Evolutionary conservation across 2,888 invertebrate species (phyloP).

Genomic region (Kryphioiulus occultus): DNA sequence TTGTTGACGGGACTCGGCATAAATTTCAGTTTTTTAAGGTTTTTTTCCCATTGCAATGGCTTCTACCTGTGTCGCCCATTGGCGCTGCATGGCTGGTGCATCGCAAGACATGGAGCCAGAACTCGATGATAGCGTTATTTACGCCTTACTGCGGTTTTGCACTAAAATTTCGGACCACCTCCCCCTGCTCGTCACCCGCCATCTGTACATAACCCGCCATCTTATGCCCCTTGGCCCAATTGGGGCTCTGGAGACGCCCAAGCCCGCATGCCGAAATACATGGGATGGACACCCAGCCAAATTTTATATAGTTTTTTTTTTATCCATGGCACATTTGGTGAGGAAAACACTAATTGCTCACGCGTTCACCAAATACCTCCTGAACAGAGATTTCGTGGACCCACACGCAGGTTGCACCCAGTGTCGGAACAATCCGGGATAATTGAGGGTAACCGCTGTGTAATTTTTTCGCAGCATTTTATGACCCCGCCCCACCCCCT

Average conservation of each 20-base stretch:
- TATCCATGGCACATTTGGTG: not conserved
- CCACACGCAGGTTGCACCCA: not conserved
- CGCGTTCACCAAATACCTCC: not conserved
- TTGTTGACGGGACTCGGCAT: not conserved
- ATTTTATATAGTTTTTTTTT: not conserved
- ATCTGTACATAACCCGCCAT: not conserved
- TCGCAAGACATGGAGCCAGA: not conserved
- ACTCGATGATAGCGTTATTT: not conserved
- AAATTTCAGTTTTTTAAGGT: not conserved
- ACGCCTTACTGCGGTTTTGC: not conserved
- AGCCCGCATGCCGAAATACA: not conserved
- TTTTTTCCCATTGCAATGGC: too few relatives aligned
- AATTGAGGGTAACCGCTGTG: not conserved
- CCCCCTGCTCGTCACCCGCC: not conserved
- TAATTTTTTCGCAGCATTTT: not conserved
- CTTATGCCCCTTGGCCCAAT: not conserved
- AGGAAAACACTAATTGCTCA: slow-evolving; percentile 5
- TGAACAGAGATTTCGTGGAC: not conserved
- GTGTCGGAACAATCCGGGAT: not conserved
- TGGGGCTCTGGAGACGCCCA: not conserved
- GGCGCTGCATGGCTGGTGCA: too few relatives aligned
- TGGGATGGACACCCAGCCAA: not conserved
- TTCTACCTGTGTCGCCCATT: not conserved
- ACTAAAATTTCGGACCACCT: not conserved
- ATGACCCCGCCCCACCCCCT: not conserved